Base-by-base conservation (phyloP, 2,113 vertebrate genomes). In the Catharus fuscescens region DNA sequence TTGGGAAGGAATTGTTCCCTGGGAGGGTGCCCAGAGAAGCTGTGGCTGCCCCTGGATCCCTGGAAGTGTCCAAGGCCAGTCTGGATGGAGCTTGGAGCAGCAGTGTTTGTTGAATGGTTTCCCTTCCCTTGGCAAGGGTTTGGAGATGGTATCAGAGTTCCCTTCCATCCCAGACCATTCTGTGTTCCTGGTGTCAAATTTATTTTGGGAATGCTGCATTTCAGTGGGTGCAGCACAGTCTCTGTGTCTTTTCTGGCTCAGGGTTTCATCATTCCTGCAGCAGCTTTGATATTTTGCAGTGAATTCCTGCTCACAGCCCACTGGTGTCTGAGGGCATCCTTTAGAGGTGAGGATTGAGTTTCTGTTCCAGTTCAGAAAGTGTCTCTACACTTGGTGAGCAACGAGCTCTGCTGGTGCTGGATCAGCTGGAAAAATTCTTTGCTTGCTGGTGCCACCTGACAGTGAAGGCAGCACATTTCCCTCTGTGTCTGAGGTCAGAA, bases 31-130 rank as follows among this genome's bases (percentile, higher is more conserved):
- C 71, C 83, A 76, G 25, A 77, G 72, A 8, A 59, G 61, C 62
- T 67, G 45, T 60, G 72, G 31, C 45, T 77, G 71, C 14, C 20
- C 26, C 50, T 64, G 59, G 42, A 34, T 66, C 71, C 31, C 5
- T 76, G 82, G 34, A 1, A 57, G 3, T 85, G 44, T 34, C 34
- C 59, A 34, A 42, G 42, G 34, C 26, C 44, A 28, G 60, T 23
- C 0, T 81, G 69, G 38, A 60, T 0, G 0, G 53, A 18, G 10
- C 47, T 60, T 0, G 0, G 45, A 40, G 8, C 54, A 36, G 34
- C 44, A 40, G 6, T 40, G 28, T 28, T 14, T 69, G 29, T 23
- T n/a, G 52, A 40, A 53, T n/a, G 14, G 10, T 26, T 48, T 65
- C 38, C 24, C 28, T 66, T 25, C 19, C 15, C 16, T 3, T 60